Base-by-base conservation (phyloP, 2,888 invertebrate species). In the Drosophila vallismaia region DNA sequence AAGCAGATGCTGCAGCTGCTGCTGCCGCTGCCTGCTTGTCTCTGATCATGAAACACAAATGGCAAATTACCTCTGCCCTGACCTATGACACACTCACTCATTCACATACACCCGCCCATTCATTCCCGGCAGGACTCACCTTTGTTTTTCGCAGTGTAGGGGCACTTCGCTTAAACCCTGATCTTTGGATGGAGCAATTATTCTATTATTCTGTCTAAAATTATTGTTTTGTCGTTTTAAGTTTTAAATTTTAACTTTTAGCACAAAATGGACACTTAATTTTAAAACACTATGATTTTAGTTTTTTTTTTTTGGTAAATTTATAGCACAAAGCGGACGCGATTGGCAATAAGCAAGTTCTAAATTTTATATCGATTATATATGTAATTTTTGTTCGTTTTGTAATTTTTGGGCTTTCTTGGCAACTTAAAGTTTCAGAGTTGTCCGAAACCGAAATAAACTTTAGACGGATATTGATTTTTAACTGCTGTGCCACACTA, bases 401-500 rank as follows among this genome's bases (percentile, higher is more conserved):
- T 29, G 29, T 19, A 28, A 38, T 46, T 45, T 62, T 51, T 36
- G 69, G 58, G 59, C 71, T 38, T 48, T 74, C 53, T 56, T 40
- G 50, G 66, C 76, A 76, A 80, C 67, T 74, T 75, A 38, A 54
- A 55, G 54, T 79, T 71, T 38, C 42, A 46, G 66, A 56, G 51
- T 71, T 74, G 57, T 62, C 42, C 79, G 89, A 89, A 89, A 84
- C 89, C 89, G 90, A 89, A 89, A 89, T 90, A 91, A 91, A 91
- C 91, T 92, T 91, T 91, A 91, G 92, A 91, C 91, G 91, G 91
- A 91, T 91, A 90, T 90, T 90, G 90, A 90, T 90, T 90, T 90
- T 90, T 89, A 69, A 49, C 69, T 69, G 68, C 64, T 64, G 63
- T 14, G 40, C 0, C 36, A 26, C 36, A 19, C 40, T 42, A 19